Percentiles rank a stretch among this genome's conserved stretches.
Conservation (phyloP, 2,888 invertebrate genomes). For the Lamellibrachia satsuma region DNA sequence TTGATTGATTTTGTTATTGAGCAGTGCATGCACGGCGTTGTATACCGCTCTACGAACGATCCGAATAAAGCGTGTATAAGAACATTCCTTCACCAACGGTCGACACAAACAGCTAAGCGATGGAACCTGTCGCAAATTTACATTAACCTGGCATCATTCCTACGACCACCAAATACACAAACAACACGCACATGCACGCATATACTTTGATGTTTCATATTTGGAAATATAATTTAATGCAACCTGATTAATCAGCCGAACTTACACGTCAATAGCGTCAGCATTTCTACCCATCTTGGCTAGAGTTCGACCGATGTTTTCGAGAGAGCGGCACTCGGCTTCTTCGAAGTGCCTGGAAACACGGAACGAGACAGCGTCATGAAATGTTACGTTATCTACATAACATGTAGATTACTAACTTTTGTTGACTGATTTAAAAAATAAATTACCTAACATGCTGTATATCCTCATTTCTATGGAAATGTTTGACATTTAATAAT, state of each 20-base stretch:
- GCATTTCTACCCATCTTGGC: not conserved
- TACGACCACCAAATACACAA: too few relatives aligned
- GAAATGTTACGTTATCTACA: not conserved
- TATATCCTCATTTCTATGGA: not conserved
- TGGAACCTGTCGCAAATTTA: too few relatives aligned
- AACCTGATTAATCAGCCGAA: not conserved
- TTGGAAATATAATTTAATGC: too few relatives aligned
- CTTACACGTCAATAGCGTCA: not conserved
- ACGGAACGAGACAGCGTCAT: not conserved
- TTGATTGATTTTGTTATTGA: not conserved
- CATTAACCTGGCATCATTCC: too few relatives aligned
- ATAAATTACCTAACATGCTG: too few relatives aligned
- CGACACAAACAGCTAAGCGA: too few relatives aligned
- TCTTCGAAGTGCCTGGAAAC: conserved; percentile 12
- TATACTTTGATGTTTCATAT: too few relatives aligned
- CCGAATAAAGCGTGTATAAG: too few relatives aligned
- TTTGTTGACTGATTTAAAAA: too few relatives aligned
- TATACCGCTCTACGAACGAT: not conserved
- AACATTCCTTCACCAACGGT: too few relatives aligned
- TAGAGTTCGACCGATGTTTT: not conserved
- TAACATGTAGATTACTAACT: not conserved
- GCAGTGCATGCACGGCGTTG: not conserved
- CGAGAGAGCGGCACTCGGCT: not conserved
- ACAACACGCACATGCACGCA: too few relatives aligned
- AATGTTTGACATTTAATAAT: not conserved